Evolutionary conservation across 2,888 invertebrate genomes (phyloP).

Genomic region (Camptogramma bilineatum): DNA sequence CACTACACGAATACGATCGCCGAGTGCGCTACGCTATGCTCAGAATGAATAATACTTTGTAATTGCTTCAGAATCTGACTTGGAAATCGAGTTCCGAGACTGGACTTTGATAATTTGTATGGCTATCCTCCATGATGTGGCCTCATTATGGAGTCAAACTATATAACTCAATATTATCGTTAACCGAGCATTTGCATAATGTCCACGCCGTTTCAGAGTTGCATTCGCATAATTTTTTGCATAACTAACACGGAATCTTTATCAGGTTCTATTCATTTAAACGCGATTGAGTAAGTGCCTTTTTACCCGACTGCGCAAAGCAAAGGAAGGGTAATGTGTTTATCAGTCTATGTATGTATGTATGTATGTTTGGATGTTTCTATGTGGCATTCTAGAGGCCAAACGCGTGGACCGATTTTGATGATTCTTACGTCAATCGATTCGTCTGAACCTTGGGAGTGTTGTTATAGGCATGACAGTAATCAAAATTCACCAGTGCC

Average conservation of each 20-base stretch:
- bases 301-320: no score
- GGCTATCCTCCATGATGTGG: constrained; percentile 57
- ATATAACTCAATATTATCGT: constrained; percentile 54
- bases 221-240: constrained; percentile 50
- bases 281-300: constrained; percentile 58
- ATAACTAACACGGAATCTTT: constrained; percentile 45
- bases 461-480: no score
- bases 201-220: constrained; percentile 49
- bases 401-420: no score
- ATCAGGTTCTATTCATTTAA: constrained; percentile 59
- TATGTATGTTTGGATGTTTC: no score
- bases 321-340: no score
- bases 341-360: no score
- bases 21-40: constrained; percentile 57
- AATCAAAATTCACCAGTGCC: no score
- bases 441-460: no score
- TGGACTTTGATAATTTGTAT: constrained; percentile 63
- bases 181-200: constrained; percentile 58
- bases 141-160: constrained; percentile 58
- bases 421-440: no score
- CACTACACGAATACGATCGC: constrained; percentile 71
- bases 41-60: constrained; percentile 74
- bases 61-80: constrained; percentile 71
- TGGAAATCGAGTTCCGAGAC: constrained; percentile 60
- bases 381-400: no score